A percentile compares a stretch with the other conserved stretches of the same genome.
Conservation (phyloP, 2,797 vertebrate genomes). For the Dallia pectoralis region DNA sequence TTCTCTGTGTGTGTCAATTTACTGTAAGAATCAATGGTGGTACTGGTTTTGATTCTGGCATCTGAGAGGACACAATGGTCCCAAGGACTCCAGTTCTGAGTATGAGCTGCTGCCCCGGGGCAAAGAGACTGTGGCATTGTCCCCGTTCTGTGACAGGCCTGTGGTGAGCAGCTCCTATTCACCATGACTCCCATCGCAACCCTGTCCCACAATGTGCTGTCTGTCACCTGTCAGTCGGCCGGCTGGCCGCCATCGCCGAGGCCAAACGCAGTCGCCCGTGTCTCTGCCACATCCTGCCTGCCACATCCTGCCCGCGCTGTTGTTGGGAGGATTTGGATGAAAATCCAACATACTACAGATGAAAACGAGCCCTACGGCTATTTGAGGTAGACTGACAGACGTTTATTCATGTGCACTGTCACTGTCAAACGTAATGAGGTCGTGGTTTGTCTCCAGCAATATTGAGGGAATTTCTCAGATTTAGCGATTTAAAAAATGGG, state of each 20-base stretch:
- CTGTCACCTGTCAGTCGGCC: slow-evolving; percentile 42
- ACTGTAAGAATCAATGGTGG: too few species aligned
- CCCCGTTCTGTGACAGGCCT: slow-evolving; percentile 42
- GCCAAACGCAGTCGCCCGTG: slow-evolving; percentile 36
- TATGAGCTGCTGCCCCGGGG: slow-evolving; percentile 18
- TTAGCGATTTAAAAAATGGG: too few species aligned
- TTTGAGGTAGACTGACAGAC: neutral
- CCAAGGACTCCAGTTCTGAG: slow-evolving; percentile 36
- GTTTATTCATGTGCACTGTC: slow-evolving; percentile 1
- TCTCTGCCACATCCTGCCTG: slow-evolving; percentile 35
- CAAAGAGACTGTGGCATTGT: slow-evolving; percentile 42
- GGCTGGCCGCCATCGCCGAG: slow-evolving; percentile 39
- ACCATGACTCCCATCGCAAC: slow-evolving; percentile 22
- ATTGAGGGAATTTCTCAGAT: neutral
- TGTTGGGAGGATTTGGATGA: slow-evolving; percentile 24
- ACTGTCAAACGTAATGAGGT: neutral
- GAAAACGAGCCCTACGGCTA: neutral
- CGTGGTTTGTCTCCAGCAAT: neutral
- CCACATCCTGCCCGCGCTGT: slow-evolving; percentile 21
- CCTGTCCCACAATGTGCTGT: slow-evolving; percentile 54
- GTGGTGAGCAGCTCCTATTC: slow-evolving; percentile 29
- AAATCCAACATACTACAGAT: slow-evolving; percentile 13
- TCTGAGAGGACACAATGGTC: slow-evolving; percentile 41
- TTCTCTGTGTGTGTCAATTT: neutral
- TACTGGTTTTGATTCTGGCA: too few species aligned